phyloP scores from a whole-genome alignment of 1,140 invertebrate genomes.

The Melipona quadrifasciata region DNA sequence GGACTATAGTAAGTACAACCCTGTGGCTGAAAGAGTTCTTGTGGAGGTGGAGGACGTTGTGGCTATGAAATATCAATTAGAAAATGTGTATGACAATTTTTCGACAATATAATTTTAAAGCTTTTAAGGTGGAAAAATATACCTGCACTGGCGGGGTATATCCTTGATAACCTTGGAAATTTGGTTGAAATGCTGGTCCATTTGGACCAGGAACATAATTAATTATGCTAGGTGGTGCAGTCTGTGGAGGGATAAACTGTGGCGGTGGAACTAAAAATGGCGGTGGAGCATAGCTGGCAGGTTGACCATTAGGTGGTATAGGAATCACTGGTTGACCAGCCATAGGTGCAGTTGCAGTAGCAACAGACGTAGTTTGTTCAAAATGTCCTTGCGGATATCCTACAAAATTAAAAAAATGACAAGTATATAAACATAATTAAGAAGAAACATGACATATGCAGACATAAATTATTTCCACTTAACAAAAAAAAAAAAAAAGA shows the following conservation, averaged over 20 bases:
- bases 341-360: slow-evolving; percentile 72
- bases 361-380: slow-evolving; percentile 74
- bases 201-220: slow-evolving; percentile 79
- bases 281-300: slow-evolving; percentile 76
- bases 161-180: slow-evolving; percentile 78
- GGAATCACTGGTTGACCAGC: slow-evolving; percentile 75
- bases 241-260: slow-evolving; percentile 78
- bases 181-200: slow-evolving; percentile 78
- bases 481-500: neutral
- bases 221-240: slow-evolving; percentile 79
- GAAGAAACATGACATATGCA: neutral
- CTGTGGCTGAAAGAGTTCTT: slow-evolving; percentile 83
- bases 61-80: slow-evolving; percentile 53
- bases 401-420: slow-evolving; percentile 29
- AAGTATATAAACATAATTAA: neutral
- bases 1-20: slow-evolving; percentile 83
- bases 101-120: neutral
- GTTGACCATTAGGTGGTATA: slow-evolving; percentile 77
- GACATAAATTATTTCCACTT: neutral
- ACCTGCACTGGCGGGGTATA: slow-evolving; percentile 78
- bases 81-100: neutral
- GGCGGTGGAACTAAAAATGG: slow-evolving; percentile 79
- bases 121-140: neutral
- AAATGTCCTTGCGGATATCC: slow-evolving; percentile 76
- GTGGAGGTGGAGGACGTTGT: slow-evolving; percentile 80